phyloP scores from a whole-genome alignment of 2,113 vertebrate genomes.

The Poeciliopsis prolifica region DNA sequence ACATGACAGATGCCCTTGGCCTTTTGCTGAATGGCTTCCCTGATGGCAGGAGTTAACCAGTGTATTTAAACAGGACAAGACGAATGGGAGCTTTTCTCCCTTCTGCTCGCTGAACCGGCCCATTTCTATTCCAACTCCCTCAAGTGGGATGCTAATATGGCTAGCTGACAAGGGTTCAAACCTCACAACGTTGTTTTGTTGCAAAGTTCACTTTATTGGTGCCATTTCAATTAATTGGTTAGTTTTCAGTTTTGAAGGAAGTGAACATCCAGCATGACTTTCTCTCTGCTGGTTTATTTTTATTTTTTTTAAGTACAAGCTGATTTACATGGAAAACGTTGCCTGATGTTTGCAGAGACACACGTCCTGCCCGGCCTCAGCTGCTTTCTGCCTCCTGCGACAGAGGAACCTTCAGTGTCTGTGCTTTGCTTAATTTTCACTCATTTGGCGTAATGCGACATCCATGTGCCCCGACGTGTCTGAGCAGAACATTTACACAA shows the following conservation, averaged over 20 bases:
- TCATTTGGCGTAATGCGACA: slow-evolving; percentile 56
- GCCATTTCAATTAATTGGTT: slow-evolving; percentile 1
- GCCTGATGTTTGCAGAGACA: slow-evolving; percentile 23
- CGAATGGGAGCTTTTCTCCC: slow-evolving; percentile 70
- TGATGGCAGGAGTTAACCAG: slow-evolving; percentile 77
- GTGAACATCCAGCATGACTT: neutral
- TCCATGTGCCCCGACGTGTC: slow-evolving; percentile 44
- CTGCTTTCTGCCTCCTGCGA: slow-evolving; percentile 43
- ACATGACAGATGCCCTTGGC: slow-evolving; percentile 80
- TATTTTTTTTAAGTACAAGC: slow-evolving; percentile 12
- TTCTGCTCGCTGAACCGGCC: slow-evolving; percentile 70
- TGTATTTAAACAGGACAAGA: slow-evolving; percentile 81
- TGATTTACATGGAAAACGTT: slow-evolving; percentile 40
- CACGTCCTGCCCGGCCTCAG: slow-evolving; percentile 23
- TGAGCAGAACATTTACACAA: slow-evolving; percentile 43
- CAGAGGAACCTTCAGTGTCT: slow-evolving; percentile 36
- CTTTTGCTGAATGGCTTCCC: slow-evolving; percentile 75
- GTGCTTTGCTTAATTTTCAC: slow-evolving; percentile 48
- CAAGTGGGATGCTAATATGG: slow-evolving; percentile 71
- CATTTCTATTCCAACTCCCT: slow-evolving; percentile 73
- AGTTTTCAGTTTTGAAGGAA: neutral
- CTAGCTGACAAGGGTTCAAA: slow-evolving; percentile 69
- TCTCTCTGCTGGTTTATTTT: neutral
- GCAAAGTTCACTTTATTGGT: slow-evolving; percentile 20
- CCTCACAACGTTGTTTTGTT: slow-evolving; percentile 39